Percentiles rank a stretch among this genome's conserved stretches.
phyloP scores from a whole-genome alignment of 37 sponge, comb jelly and placozoan genomes.

The Halisarca cf. caerulea region DNA sequence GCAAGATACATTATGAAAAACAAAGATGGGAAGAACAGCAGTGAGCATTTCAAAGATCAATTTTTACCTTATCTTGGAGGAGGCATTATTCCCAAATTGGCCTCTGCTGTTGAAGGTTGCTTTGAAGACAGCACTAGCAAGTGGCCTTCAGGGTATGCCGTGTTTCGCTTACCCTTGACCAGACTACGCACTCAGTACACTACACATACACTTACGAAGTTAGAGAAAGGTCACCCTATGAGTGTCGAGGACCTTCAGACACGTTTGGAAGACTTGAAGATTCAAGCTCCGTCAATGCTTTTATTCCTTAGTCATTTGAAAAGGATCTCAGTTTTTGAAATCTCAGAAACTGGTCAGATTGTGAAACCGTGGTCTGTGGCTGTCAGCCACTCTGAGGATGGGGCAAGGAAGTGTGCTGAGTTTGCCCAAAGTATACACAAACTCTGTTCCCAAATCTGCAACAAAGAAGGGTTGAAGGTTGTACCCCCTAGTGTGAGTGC shows the following conservation, averaged over 20 bases:
- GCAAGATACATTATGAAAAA: slow-evolving; percentile 29
- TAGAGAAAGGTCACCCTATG: neutral
- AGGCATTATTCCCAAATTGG: slow-evolving; percentile 18
- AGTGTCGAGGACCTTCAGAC: neutral
- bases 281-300: slow-evolving; percentile 35
- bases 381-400: neutral
- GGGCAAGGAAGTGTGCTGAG: neutral
- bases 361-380: slow-evolving; percentile 28
- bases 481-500: neutral
- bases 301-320: slow-evolving; percentile 58
- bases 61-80: slow-evolving; percentile 45
- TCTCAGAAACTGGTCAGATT: slow-evolving; percentile 35
- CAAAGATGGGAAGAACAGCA: neutral
- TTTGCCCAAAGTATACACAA: neutral
- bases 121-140: slow-evolving; percentile 1
- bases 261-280: slow-evolving; percentile 18
- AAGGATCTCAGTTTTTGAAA: slow-evolving; percentile 63
- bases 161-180: slow-evolving; percentile 63
- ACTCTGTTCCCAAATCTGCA: neutral
- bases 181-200: neutral
- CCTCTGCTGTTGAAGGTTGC: neutral
- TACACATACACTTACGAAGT: neutral
- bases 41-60: slow-evolving; percentile 61
- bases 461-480: neutral
- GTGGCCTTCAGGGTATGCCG: slow-evolving; percentile 42